A percentile compares a stretch with the other conserved stretches of the same genome.
Conservation (phyloP, 1,140 invertebrate genomes). For the Drosophila saltans region DNA sequence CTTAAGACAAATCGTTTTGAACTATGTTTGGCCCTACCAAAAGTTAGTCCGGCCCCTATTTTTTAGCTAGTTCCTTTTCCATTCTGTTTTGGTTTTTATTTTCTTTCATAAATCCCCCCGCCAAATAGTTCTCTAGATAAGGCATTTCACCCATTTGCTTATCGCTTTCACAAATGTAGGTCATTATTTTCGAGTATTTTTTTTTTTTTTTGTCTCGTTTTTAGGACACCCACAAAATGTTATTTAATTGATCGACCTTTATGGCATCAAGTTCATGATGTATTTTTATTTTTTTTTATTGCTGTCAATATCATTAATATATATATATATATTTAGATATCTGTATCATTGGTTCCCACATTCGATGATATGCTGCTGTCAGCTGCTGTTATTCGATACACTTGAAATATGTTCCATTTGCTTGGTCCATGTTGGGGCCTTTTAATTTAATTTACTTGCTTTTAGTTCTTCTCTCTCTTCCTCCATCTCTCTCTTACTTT, state of each 20-base stretch:
- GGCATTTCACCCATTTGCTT: conserved; percentile 5
- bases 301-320: conserved; percentile 65
- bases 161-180: conserved; percentile 33
- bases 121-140: conserved; percentile 7
- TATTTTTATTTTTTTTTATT: conserved; percentile 30
- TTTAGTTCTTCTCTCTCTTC: background rate
- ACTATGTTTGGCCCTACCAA: too few species aligned
- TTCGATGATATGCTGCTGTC: conserved; percentile 19
- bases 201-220: conserved; percentile 19
- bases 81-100: background rate
- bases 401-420: conserved; percentile 20
- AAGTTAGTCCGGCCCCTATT: background rate
- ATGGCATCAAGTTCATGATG: conserved; percentile 66
- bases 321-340: conserved; percentile 23
- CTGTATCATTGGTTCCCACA: conserved; percentile 51
- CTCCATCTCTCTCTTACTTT: background rate
- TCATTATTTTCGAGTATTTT: conserved; percentile 21
- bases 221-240: conserved; percentile 37
- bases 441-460: conserved; percentile 44
- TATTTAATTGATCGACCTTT: conserved; percentile 68
- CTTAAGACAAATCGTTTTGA: too few species aligned
- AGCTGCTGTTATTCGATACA: conserved; percentile 32
- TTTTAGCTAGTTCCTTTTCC: background rate
- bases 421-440: background rate
- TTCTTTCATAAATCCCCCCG: background rate